A percentile compares a stretch with the other conserved stretches of the same genome.
phyloP scores from a whole-genome alignment of 2,888 invertebrate species.

The Ormyrus pomaceus region DNA sequence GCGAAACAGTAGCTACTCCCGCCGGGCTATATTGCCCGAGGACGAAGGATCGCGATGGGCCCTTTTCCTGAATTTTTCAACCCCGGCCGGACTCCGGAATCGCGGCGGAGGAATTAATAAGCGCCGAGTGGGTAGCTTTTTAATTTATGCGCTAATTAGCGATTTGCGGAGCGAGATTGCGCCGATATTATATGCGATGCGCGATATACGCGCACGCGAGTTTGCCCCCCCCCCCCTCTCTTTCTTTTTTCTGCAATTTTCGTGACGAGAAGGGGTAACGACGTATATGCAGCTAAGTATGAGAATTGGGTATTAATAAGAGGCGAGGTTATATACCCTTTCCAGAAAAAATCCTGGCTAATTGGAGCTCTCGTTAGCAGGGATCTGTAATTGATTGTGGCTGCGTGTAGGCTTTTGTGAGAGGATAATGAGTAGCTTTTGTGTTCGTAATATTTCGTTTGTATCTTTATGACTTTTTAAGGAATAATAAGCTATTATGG shows the following conservation, averaged over 20 bases:
- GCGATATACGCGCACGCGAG: too few species aligned
- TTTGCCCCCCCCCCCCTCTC: neutral
- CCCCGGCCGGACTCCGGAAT: neutral
- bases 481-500: too few species aligned
- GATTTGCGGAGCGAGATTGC: too few species aligned
- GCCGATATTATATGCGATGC: too few species aligned
- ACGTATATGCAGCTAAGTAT: slow-evolving; percentile 14
- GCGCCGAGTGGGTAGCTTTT: neutral
- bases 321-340: slow-evolving; percentile 13
- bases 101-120: neutral
- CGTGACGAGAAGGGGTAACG: slow-evolving; percentile 39
- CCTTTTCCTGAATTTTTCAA: neutral
- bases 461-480: too few species aligned
- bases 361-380: slow-evolving; percentile 33
- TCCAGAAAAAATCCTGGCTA: neutral
- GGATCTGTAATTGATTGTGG: slow-evolving; percentile 27
- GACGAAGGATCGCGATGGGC: slow-evolving; percentile 39
- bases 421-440: too few species aligned
- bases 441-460: too few species aligned
- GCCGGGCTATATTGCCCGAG: slow-evolving; percentile 38
- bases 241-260: slow-evolving; percentile 22
- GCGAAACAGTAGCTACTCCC: slow-evolving; percentile 42
- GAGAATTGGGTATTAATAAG: slow-evolving; percentile 48
- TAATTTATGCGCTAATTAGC: too few species aligned
- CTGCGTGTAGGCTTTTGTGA: neutral